Percentiles rank a stretch among this genome's conserved stretches.
These are phyloP conservation scores for Oconnorella tubifera DNA, from an alignment of 2,888 invertebrate genomes.

Conservation along the genomic window DNA sequence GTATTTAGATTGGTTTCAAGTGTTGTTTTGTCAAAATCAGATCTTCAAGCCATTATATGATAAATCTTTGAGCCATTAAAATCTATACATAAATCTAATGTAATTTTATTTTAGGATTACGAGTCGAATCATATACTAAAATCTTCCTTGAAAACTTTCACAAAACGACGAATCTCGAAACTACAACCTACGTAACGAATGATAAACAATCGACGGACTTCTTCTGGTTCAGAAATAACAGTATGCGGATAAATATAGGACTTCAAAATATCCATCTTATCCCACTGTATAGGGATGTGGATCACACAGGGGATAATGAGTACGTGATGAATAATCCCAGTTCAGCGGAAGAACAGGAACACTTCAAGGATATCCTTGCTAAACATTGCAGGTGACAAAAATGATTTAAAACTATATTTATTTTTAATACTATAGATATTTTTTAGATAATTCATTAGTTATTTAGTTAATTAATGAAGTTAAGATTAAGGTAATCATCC, in stretches of 20 bases:
- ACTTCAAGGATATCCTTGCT: conserved; percentile 39
- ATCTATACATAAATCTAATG: too few relatives aligned
- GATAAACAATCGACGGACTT: conserved; percentile 45
- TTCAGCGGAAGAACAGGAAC: conserved; percentile 36
- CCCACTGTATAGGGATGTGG: conserved; percentile 50
- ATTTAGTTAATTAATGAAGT: too few relatives aligned
- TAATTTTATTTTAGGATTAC: too few relatives aligned
- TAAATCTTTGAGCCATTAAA: too few relatives aligned
- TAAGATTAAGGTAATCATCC: too few relatives aligned
- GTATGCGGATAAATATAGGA: conserved; percentile 44
- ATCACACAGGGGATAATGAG: conserved; percentile 44
- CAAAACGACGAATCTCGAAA: conserved; percentile 40
- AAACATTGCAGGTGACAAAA: conserved; percentile 48
- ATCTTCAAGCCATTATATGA: too few relatives aligned
- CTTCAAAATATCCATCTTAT: conserved; percentile 46
- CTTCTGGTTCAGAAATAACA: conserved; percentile 36
- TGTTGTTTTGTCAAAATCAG: too few relatives aligned
- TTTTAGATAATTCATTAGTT: too few relatives aligned
- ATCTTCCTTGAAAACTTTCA: conserved; percentile 50
- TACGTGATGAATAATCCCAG: conserved; percentile 31
- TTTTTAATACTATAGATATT: too few relatives aligned
- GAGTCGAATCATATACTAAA: conserved; percentile 36
- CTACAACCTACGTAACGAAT: conserved; percentile 45
- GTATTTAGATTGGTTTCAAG: too few relatives aligned
- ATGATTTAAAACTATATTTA: too few relatives aligned